A percentile compares a stretch with the other conserved stretches of the same genome.
Conservation (phyloP, 1,140 invertebrate genomes). For the Penaeus japonicus region DNA sequence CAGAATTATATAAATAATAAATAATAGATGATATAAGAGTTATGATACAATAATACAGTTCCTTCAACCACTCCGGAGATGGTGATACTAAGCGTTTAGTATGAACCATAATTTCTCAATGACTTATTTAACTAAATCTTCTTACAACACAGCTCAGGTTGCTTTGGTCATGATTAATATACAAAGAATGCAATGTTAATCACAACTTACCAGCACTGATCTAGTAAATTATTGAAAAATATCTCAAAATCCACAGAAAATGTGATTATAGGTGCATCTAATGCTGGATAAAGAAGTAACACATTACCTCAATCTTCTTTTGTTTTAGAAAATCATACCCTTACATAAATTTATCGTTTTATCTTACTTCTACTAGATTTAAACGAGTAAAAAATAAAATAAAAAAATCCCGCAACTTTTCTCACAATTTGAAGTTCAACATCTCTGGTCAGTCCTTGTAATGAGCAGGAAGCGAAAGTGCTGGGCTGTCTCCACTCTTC, state of each 20-base stretch:
- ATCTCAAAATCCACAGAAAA: no score
- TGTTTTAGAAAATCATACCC: no score
- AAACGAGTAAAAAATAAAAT: neutral
- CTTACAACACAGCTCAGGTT: no score
- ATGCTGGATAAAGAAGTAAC: no score
- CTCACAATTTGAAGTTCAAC: neutral
- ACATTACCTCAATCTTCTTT: no score
- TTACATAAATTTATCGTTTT: no score
- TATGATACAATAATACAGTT: constrained; percentile 51
- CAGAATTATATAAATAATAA: constrained; percentile 46
- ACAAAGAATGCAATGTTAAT: no score
- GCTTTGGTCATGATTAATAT: no score
- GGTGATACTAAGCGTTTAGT: constrained; percentile 1
- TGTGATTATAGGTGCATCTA: no score
- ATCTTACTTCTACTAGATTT: no score
- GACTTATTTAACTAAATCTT: neutral
- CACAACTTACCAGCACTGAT: no score
- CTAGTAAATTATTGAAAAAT: no score
- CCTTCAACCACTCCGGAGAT: constrained; percentile 26
- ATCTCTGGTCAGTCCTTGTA: neutral
- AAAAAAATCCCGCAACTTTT: neutral
- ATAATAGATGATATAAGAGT: neutral
- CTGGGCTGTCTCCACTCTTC: constrained; percentile 55
- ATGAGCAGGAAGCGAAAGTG: constrained; percentile 21
- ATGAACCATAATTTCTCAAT: neutral